Base-by-base conservation (phyloP, 2,797 vertebrate species). In the Tadarida brasiliensis region DNA sequence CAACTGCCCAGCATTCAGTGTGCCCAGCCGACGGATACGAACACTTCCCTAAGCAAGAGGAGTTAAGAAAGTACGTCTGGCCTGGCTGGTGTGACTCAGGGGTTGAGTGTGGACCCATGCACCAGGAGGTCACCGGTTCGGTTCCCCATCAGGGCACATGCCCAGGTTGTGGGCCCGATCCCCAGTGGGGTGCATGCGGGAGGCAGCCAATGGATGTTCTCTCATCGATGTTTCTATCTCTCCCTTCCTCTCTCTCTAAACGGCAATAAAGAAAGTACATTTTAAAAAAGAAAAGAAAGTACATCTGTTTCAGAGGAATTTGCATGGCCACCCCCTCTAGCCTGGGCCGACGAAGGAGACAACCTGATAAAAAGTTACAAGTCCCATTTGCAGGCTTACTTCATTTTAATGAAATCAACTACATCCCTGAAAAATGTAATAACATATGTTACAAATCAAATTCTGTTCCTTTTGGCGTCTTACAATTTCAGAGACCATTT, bases 401-500 rank as follows among this genome's bases (percentile, higher is more conserved):
- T 81, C 12, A 1, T 67, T 80, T n/a, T 68, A 51, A 61, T 77
- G 76, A 94, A 91, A n/a, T 47, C 20, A 73, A 51, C 82, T 65
- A 14, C 67, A 35, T 56, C 30, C 30, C 57, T 84, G 33, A 77
- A 88, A 93, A 35, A 26, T 57, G 86, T 92, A 47, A 11, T 80
- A 11, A n/a, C 65, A 30, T 26, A 57, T 82, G 84, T 81, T 67
- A 65, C 67, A 73, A 76, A 74, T 93, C 73, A 90, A 70, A 30
- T 92, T 57, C 22, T 84, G 11, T 90, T 80, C 57, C 44, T 57
- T 77, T n/a, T 57, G 81, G 71, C 20, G 87, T 76, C 24, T 65
- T 80, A 44, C 63, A 35, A 90, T 84, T 94, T 87, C 86, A 54
- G 35, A 87, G 47, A 63, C n/a, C 87, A 76, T 90, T 84, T 92